phyloP scores from a whole-genome alignment of 1,140 invertebrate genomes.

The Latrodectus geometricus region DNA sequence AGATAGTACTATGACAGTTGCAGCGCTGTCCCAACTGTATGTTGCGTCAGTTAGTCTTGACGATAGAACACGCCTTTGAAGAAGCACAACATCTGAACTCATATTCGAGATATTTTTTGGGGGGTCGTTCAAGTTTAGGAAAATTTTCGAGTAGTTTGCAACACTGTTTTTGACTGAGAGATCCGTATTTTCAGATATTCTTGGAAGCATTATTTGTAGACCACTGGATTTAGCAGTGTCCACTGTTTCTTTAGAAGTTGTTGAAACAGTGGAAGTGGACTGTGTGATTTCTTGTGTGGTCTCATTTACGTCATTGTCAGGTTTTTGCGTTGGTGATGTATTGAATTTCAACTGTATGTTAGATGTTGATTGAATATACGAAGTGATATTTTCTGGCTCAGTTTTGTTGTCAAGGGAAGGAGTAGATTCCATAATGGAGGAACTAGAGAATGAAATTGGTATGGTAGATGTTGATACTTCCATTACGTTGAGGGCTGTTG shows the following conservation, averaged over 20 bases:
- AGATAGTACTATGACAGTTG: not conserved
- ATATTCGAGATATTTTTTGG: not conserved
- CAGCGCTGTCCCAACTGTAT: slow-evolving; percentile 4
- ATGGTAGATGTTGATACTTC: not conserved
- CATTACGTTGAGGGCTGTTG: not conserved
- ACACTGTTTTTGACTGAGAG: not conserved
- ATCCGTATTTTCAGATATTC: not conserved
- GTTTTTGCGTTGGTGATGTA: not conserved
- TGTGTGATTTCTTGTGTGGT: no score
- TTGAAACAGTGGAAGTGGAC: not conserved
- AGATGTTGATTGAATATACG: not conserved
- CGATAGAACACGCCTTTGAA: slow-evolving; percentile 7
- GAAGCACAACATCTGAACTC: not conserved
- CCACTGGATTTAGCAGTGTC: not conserved
- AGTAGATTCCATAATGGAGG: not conserved
- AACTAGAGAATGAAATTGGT: not conserved
- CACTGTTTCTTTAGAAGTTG: not conserved
- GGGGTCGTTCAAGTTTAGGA: no score
- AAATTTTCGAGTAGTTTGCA: not conserved
- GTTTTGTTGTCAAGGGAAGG: not conserved
- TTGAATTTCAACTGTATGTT: not conserved
- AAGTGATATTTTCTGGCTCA: not conserved
- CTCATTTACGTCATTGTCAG: not conserved
- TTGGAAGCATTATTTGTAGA: not conserved
- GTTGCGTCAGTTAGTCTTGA: not conserved